A percentile compares a stretch with the other conserved stretches of the same genome.
Conservation (phyloP, 2,797 vertebrate species). For the Notoglanidium macrostoma region DNA sequence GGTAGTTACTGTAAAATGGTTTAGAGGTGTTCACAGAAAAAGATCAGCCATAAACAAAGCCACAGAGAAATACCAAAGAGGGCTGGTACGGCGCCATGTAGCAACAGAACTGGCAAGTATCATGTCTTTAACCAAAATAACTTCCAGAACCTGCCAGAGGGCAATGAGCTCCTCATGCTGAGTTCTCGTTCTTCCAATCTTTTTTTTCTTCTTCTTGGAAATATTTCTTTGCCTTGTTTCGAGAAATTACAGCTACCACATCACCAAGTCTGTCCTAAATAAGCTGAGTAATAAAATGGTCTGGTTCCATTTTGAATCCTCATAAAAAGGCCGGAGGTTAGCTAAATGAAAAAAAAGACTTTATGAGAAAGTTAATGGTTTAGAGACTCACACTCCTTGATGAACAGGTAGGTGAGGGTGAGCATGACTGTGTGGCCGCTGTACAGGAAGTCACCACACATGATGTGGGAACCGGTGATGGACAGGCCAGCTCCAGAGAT, state of each 20-base stretch:
- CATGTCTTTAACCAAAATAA: slow-evolving; percentile 14
- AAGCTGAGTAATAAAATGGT: not conserved
- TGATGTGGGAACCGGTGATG: slow-evolving; percentile 92
- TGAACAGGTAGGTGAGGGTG: slow-evolving; percentile 95
- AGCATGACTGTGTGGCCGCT: slow-evolving; percentile 96
- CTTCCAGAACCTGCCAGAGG: not conserved
- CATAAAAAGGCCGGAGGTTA: not conserved
- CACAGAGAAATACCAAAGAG: slow-evolving; percentile 1
- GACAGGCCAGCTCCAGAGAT: slow-evolving; percentile 93
- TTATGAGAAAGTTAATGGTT: not conserved
- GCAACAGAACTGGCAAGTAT: not conserved
- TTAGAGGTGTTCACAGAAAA: not conserved
- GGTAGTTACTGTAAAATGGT: not conserved
- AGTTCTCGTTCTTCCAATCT: not conserved
- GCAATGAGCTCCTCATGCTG: not conserved
- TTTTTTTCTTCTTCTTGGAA: not conserved
- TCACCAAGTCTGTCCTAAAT: not conserved
- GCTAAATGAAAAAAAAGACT: not conserved
- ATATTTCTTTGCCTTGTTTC: not conserved
- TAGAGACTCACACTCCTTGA: slow-evolving; percentile 92
- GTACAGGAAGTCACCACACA: slow-evolving; percentile 97
- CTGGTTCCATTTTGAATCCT: not conserved
- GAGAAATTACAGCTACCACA: not conserved
- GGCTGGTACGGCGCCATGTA: not conserved
- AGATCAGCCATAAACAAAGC: not conserved